A percentile compares a stretch with the other conserved stretches of the same genome.
phyloP scores from a whole-genome alignment of 2,113 vertebrate species.

The Maccullochella peelii region DNA sequence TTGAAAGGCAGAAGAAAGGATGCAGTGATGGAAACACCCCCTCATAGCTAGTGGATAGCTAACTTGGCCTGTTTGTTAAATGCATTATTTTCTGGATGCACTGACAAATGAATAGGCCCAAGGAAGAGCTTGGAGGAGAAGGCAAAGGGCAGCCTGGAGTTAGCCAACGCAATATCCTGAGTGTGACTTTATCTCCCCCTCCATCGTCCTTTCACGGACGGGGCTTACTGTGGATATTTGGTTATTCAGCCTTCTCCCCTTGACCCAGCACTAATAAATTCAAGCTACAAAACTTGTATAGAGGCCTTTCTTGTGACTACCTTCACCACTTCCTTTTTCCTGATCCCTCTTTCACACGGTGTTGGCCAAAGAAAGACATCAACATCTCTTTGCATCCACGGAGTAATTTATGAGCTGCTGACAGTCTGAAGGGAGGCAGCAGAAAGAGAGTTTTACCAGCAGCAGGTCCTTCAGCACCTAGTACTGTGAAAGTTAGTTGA shows the following conservation, averaged over 20 bases:
- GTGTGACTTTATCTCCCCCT: conserved; percentile 64
- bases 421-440: conserved; percentile 84
- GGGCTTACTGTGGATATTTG: conserved; percentile 65
- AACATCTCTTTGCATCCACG: conserved; percentile 66
- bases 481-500: conserved; percentile 58
- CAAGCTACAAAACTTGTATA: conserved; percentile 30
- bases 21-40: neutral
- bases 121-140: conserved; percentile 43
- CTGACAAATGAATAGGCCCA: conserved; percentile 42
- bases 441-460: conserved; percentile 80
- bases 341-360: conserved; percentile 55
- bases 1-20: conserved; percentile 3
- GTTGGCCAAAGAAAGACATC: conserved; percentile 79
- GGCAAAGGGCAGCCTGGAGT: conserved; percentile 50
- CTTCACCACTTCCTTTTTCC: conserved; percentile 47
- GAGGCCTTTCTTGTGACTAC: conserved; percentile 30
- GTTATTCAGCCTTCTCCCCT: conserved; percentile 59
- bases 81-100: conserved; percentile 37
- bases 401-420: conserved; percentile 84
- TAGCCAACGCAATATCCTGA: conserved; percentile 72
- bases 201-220: conserved; percentile 56
- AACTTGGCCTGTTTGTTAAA: conserved; percentile 48
- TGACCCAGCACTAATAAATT: conserved; percentile 74
- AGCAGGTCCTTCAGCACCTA: conserved; percentile 78
- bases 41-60: neutral